A percentile compares a stretch with the other conserved stretches of the same genome.
Evolutionary conservation across 2,113 vertebrate genomes (phyloP).

Genomic region (Microtus oregoni): DNA sequence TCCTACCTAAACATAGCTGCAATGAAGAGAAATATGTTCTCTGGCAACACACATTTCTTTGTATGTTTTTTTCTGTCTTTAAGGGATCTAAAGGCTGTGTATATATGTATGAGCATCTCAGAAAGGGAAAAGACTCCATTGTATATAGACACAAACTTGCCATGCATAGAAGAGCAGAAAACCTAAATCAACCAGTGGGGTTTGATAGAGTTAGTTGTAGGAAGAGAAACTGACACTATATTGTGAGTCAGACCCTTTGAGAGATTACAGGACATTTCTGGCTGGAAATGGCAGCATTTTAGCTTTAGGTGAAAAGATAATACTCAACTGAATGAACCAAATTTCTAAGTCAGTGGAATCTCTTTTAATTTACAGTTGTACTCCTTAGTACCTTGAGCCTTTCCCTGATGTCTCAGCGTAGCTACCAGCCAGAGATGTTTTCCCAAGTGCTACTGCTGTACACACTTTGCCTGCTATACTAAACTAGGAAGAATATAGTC

Average conservation of each 20-base stretch:
- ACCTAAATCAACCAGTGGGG: not conserved
- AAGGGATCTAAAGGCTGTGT: not conserved
- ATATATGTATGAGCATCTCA: not conserved
- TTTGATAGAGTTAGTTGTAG: not conserved
- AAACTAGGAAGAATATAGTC: not conserved
- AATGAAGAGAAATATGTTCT: not conserved
- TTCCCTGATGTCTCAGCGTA: not conserved
- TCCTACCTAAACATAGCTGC: not conserved
- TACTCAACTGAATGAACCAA: not conserved
- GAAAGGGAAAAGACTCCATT: not conserved
- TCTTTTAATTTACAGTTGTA: not conserved
- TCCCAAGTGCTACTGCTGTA: not conserved
- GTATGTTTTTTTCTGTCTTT: not conserved
- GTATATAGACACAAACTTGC: not conserved
- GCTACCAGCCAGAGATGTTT: not conserved
- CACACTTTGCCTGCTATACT: not conserved
- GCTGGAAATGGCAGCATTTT: not conserved
- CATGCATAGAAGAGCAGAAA: not conserved
- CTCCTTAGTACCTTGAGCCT: not conserved
- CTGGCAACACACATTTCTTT: no score
- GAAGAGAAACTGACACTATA: not conserved
- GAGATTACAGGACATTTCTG: not conserved
- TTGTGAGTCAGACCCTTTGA: not conserved
- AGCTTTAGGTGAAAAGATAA: not conserved
- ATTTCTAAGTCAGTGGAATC: not conserved